A percentile compares a stretch with the other conserved stretches of the same genome.
Evolutionary conservation across 2,797 vertebrate species (phyloP).

Genomic region (Enteromius treurensis): DNA sequence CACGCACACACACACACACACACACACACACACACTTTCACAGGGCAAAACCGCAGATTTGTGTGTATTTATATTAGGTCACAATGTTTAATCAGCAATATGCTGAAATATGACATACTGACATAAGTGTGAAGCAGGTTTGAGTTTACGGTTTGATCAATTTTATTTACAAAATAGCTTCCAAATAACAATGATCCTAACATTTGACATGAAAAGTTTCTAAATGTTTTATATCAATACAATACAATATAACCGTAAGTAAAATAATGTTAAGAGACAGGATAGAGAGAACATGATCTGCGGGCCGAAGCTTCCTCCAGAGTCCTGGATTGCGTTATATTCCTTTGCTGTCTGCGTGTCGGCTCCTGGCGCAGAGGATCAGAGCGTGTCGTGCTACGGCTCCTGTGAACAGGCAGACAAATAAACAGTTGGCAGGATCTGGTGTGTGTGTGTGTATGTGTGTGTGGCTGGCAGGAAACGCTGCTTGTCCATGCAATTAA

Average conservation of each 20-base stretch:
- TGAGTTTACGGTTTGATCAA: neutral
- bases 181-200: neutral
- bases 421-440: constrained; percentile 51
- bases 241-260: neutral
- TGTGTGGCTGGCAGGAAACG: constrained; percentile 25
- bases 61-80: constrained; percentile 2
- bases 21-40: neutral
- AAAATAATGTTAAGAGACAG: neutral
- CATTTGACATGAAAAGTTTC: neutral
- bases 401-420: constrained; percentile 44
- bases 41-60: neutral
- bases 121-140: neutral
- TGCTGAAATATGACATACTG: neutral
- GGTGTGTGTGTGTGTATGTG: constrained; percentile 22
- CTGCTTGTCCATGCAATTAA: constrained; percentile 1
- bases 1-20: neutral
- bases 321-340: neutral
- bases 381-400: constrained; percentile 13
- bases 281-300: neutral
- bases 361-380: neutral
- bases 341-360: neutral
- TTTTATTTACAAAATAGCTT: neutral
- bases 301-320: neutral
- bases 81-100: constrained; percentile 23
- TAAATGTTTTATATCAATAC: neutral